These are phyloP conservation scores for Pelobates fuscus DNA, from an alignment of 2,113 vertebrate species.

Conservation along the genomic window DNA sequence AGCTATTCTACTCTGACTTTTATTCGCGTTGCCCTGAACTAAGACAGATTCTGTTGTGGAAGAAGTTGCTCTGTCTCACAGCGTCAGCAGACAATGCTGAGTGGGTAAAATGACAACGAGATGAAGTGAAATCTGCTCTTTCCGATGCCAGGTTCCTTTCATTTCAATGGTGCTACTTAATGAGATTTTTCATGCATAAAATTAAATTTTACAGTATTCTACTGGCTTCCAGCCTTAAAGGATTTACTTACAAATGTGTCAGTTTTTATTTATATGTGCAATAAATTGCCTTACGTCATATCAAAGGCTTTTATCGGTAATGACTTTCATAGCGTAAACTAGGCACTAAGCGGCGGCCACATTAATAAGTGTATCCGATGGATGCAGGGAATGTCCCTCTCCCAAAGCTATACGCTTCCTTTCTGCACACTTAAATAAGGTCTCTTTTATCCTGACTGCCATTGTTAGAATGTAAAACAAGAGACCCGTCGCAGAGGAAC, in stretches of 20 bases:
- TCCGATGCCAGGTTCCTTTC: slow-evolving; percentile 54
- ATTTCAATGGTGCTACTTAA: slow-evolving; percentile 63
- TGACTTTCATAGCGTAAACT: slow-evolving; percentile 50
- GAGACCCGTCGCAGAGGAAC: too few species aligned
- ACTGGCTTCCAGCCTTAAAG: slow-evolving; percentile 59
- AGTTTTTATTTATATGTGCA: slow-evolving; percentile 66
- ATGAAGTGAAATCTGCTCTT: slow-evolving; percentile 8
- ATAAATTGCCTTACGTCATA: slow-evolving; percentile 57
- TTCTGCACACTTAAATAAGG: slow-evolving; percentile 47
- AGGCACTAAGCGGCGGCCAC: too few species aligned
- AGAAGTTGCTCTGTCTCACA: not conserved
- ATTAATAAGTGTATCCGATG: slow-evolving; percentile 35
- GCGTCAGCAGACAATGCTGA: not conserved
- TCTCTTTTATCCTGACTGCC: not conserved
- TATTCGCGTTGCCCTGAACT: slow-evolving; percentile 26
- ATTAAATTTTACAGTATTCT: slow-evolving; percentile 68
- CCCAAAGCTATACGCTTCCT: slow-evolving; percentile 14
- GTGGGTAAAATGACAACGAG: not conserved
- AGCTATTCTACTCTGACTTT: slow-evolving; percentile 28
- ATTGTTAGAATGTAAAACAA: too few species aligned
- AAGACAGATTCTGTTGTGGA: not conserved
- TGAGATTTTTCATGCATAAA: slow-evolving; percentile 72
- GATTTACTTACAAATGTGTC: slow-evolving; percentile 63
- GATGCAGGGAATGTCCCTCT: slow-evolving; percentile 7
- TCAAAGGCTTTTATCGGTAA: slow-evolving; percentile 62